phyloP scores from a whole-genome alignment of 1,140 invertebrate species.

The Littorina saxatilis region DNA sequence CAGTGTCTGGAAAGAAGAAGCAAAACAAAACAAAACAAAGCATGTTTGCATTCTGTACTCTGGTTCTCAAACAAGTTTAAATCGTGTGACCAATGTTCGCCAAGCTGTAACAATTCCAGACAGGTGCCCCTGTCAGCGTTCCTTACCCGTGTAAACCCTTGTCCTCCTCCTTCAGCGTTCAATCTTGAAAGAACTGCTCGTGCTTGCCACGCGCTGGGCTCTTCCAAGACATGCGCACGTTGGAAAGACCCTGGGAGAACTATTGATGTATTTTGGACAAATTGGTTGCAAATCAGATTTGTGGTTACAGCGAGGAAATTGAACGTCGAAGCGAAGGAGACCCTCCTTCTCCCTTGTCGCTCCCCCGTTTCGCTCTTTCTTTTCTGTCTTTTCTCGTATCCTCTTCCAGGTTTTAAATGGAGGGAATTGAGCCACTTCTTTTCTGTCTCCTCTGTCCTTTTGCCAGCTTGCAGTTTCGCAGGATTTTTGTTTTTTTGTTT shows the following conservation, averaged over 20 bases:
- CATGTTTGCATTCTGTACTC: too few species aligned
- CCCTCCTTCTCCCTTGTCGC: not conserved
- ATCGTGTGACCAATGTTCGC: too few species aligned
- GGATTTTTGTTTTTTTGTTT: not conserved
- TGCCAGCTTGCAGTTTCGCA: not conserved
- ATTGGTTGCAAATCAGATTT: constrained; percentile 43
- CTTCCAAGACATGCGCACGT: not conserved
- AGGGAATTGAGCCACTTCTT: not conserved
- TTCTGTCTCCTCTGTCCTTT: not conserved
- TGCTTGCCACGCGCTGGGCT: not conserved
- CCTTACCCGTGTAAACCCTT: constrained; percentile 5
- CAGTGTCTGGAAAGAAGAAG: too few species aligned
- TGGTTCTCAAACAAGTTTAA: too few species aligned
- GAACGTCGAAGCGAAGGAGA: constrained; percentile 21
- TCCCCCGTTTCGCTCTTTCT: not conserved
- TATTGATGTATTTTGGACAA: constrained; percentile 41
- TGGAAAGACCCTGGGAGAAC: constrained; percentile 11
- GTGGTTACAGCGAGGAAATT: constrained; percentile 36
- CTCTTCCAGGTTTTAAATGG: too few species aligned
- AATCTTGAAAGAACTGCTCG: constrained; percentile 8
- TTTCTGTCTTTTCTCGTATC: not conserved
- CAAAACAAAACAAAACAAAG: too few species aligned
- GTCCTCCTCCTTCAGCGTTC: not conserved
- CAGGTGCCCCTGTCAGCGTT: constrained; percentile 7
- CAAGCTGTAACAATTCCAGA: too few species aligned